Base-by-base conservation (phyloP, 2,888 invertebrate genomes). In the Spialia ferax region DNA sequence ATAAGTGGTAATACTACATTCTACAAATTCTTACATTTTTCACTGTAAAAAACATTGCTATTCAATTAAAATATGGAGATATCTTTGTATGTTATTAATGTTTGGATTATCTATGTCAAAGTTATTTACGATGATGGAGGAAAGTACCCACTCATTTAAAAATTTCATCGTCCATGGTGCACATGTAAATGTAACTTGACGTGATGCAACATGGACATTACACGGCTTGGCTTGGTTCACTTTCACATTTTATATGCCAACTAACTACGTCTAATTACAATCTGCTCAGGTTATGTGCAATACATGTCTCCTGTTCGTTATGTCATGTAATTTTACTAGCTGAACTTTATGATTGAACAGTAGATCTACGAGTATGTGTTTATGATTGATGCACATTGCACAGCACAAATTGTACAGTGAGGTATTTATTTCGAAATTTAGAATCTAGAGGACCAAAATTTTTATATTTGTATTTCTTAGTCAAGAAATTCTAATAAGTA, bases 161-260 rank as follows among this genome's bases (percentile, higher is more conserved):
- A 55, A 38, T 64, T 71, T 67, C 62, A 68, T 57, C 63, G 45
- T 22, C 50, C 63, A 60, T 50, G 69, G 63, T 60, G 35, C 62
- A 70, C 70, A 71, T 68, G 66, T 69, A 73, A 74, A 70, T 74
- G 64, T 71, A 59, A 69, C 69, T 70, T 69, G 59, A 54, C 54
- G 55, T 70, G 68, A 60, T 70, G 72, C 69, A 71, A 73, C 62
- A 61, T 69, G 70, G 66, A 71, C 69, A 73, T 72, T 73, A 69
- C 73, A 70, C 55, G 69, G 57, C 67, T 63, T 63, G 48, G 6
- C 66, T 65, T 59, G 68, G 56, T 63, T 69, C 60, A 71, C 63
- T 69, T 71, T 73, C 59, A 61, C 65, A 70, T 69, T 69, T 66
- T 63, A 62, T 69, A 70, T 70, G 63, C 60, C 56, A 68, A 61